phyloP scores from a whole-genome alignment of 2,113 vertebrate genomes.

The Microtus montanus region DNA sequence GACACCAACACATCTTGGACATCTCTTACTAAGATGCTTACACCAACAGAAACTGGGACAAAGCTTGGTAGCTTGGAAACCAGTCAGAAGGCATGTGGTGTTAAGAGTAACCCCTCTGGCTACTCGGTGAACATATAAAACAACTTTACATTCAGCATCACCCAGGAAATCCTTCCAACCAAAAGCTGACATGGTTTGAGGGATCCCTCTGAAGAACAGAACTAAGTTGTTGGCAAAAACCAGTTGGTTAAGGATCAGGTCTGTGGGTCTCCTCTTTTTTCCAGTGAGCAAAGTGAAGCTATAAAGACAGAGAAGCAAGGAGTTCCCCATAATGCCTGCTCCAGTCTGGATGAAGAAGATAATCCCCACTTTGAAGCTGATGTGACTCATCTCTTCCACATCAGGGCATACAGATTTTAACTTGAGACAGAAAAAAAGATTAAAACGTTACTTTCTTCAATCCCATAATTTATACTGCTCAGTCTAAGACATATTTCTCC shows the following conservation, averaged over 20 bases:
- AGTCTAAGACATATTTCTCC: not conserved
- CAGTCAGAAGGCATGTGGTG: not conserved
- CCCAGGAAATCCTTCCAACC: not conserved
- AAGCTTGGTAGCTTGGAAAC: not conserved
- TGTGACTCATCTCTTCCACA: not conserved
- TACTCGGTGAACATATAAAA: not conserved
- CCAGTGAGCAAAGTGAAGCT: not conserved
- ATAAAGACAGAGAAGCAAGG: not conserved
- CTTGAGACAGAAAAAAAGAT: not conserved
- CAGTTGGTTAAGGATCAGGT: not conserved
- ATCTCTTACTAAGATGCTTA: not conserved
- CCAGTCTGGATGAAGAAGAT: not conserved
- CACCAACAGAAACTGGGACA: not conserved
- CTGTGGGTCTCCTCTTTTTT: not conserved
- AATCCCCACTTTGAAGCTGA: not conserved
- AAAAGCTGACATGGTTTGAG: not conserved
- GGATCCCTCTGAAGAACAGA: not conserved
- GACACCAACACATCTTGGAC: not conserved
- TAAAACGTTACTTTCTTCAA: not conserved
- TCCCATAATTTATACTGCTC: not conserved
- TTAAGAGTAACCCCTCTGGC: not conserved
- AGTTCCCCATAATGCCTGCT: not conserved
- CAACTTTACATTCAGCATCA: not conserved
- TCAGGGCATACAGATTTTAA: not conserved
- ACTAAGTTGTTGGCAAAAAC: not conserved